Conservation (phyloP, 2,797 vertebrate species). For the Aeoliscus strigatus region DNA sequence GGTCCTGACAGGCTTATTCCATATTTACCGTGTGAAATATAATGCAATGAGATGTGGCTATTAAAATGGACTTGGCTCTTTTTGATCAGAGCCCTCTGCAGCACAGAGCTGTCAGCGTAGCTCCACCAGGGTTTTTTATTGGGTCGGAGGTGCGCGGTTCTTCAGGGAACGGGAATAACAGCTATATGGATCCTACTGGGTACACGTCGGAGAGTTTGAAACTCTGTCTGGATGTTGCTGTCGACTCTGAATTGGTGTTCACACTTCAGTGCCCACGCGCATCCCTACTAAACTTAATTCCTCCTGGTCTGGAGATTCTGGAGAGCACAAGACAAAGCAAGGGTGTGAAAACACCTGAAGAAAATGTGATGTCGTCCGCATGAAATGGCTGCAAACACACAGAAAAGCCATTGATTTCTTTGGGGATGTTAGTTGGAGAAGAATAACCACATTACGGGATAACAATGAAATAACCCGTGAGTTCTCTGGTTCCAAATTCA, state of each 20-base stretch:
- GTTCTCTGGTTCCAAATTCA: constrained; percentile 26
- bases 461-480: constrained; percentile 46
- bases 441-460: constrained; percentile 40
- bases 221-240: constrained; percentile 25
- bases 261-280: not conserved
- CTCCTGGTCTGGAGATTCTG: not conserved
- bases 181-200: constrained; percentile 49
- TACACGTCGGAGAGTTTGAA: constrained; percentile 16
- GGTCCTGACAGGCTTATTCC: constrained; percentile 65
- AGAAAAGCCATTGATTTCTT: constrained; percentile 24
- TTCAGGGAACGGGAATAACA: constrained; percentile 37
- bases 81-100: constrained; percentile 59
- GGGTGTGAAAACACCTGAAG: too few relatives aligned
- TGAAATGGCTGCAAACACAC: constrained; percentile 5
- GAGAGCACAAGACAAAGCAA: too few relatives aligned
- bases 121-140: constrained; percentile 59
- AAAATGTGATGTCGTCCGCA: constrained; percentile 1
- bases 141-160: constrained; percentile 51
- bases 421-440: constrained; percentile 36
- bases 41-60: constrained; percentile 67
- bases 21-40: constrained; percentile 75
- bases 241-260: constrained; percentile 7
- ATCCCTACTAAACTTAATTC: not conserved
- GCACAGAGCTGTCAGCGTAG: constrained; percentile 60
- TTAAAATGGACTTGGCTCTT: constrained; percentile 70